Evolutionary conservation across 2,797 vertebrate genomes (phyloP), one percentile per base, ranked within the genome.

Genomic region (Dicrostonyx torquatus): DNA sequence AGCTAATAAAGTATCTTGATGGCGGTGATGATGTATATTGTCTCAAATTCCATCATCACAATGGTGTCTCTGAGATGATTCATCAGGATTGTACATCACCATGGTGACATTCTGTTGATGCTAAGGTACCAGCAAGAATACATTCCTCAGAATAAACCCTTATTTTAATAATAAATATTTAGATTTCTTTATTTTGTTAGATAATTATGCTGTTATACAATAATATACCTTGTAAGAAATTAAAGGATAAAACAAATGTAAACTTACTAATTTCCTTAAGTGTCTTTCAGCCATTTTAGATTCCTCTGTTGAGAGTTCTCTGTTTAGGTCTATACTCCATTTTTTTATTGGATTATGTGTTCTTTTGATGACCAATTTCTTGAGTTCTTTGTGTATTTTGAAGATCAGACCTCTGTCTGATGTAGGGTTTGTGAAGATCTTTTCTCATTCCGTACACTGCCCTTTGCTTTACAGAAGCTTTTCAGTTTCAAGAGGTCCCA

Each of bases 1-100:
- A 50, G 77, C 91, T 97, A 97, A 98, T 98, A 98, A 97, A 97
- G 29, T 77, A 98, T 90, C 64, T 37, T 87, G 80, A 90, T 95
- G 96, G 95, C 93, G 90, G 58, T 55, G 53, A 87, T 95, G 96
- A 97, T 96, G 68, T 97, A 95, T 97, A 93, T 97, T 94, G 85
- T 96, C 90, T 94, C 96, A 94, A 68, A 85, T 95, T 97, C 96
- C 50, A 97, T 97, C 96, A 97, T 94, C 55, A 79, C 90, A 91
- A 95, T 86, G 83, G 55, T 96, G 92, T 73, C 60, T 77, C 87
- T 92, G 79, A 83, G 87, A 72, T 97, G 96, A 98, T 97, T 97
- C 97, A 98, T 96, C 87, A 83, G 60, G 40, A 45, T 37, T 87
- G 79, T 97, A 91, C 22, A 96, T 97, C 95, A 97, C 87, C 40